Evolutionary conservation across 2,113 vertebrate genomes (phyloP), one percentile per base, ranked within the genome.

Genomic region (Sus scrofa): DNA sequence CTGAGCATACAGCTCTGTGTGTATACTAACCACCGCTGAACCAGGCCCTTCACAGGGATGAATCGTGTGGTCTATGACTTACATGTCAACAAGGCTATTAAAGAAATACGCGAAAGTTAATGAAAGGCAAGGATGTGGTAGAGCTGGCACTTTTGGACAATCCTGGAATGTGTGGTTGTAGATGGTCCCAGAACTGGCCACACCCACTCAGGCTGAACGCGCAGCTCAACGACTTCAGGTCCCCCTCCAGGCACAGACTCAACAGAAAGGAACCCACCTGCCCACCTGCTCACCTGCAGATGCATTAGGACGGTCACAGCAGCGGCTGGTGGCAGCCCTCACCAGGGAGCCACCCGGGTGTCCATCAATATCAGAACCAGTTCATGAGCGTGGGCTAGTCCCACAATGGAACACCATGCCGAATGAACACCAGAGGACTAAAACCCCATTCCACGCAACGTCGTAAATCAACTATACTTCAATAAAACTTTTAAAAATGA

Each of bases 271-370:
- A 62, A 14, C 3, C 4, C 52, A 2, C 22, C 10, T 19, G 62
- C 32, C 44, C 18, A 8, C 60, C 73, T n/a, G n/a, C n/a, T n/a
- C n/a, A 44, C 5, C 44, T 44, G 44, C 5, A 44, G 44, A 8
- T 44, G 44, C 44, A 8, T 44, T 8, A 26, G 37, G 32, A 54
- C 3, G 3, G 3, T 50, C 65, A 15, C 16, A 30, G 73, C 9
- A 37, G 67, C 0, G 3, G 6, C 16, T 1, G 56, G 9, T 2
- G 27, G 7, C 9, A 15, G 20, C 39, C 3, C 26, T 60, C 8
- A 2, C 62, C 13, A 7, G 24, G 26, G 34, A 50, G 14, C 37
- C 16, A 32, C 3, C 0, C 24, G 0, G 1, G 19, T 2, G 30
- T 15, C 83, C 22, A 27, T 8, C 26, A 24, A 7, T 2, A 44